Conservation (phyloP, 2,797 vertebrate genomes). For the Phrynocephalus vlangalii region DNA sequence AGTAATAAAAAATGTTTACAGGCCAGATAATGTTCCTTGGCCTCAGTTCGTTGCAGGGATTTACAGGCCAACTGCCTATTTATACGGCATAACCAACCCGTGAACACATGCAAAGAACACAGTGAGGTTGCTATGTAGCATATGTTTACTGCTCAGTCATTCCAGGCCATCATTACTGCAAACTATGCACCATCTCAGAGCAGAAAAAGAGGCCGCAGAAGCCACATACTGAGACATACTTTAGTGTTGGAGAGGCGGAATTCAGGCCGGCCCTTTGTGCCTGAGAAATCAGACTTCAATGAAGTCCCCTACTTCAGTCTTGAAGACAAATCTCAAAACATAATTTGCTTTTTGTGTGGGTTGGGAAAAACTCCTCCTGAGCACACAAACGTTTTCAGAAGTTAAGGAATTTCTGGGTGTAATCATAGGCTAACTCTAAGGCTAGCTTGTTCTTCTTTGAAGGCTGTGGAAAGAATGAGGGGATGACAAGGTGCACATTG, state of each 20-base stretch:
- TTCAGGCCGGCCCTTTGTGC: no score
- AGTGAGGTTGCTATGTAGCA: background rate
- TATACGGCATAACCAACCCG: background rate
- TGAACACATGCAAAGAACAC: background rate
- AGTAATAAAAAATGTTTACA: conserved; percentile 6
- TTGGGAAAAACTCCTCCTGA: no score
- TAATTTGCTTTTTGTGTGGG: no score
- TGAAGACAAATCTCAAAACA: no score
- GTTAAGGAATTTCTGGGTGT: no score
- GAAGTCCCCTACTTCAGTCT: no score
- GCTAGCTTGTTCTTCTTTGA: background rate
- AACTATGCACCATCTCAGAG: background rate
- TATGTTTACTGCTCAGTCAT: background rate
- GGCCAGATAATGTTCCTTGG: background rate
- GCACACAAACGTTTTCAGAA: no score
- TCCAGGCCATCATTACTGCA: background rate
- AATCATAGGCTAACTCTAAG: no score
- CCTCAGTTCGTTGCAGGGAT: background rate
- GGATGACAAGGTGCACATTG: background rate
- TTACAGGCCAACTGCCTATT: conserved; percentile 6
- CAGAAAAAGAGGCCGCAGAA: background rate
- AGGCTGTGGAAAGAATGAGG: background rate
- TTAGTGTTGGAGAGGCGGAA: no score
- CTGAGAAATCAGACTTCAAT: no score
- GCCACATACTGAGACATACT: no score